Evolutionary conservation across 2,797 vertebrate species (phyloP), one percentile per base, ranked within the genome.

Genomic region (Todus mexicanus): DNA sequence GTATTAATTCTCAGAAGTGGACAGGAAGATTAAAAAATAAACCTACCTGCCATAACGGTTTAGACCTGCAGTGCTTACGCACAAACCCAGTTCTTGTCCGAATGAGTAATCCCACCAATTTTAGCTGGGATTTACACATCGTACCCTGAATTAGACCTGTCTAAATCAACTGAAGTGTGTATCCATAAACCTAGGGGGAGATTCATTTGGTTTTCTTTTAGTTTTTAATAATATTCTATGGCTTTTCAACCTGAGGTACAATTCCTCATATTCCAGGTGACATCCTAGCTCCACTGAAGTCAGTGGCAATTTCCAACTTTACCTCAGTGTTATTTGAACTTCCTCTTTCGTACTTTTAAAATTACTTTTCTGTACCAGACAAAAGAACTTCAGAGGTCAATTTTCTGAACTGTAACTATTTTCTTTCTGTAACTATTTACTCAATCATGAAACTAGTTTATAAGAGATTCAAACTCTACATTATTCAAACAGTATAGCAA

Each of bases 1-100:
- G 60, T 87, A 90, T 94, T 93, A 93, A 87, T 94, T 95, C 81
- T 96, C 81, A 84, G 64, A 94, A 94, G 75, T 47, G 53, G 47
- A 92, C 45, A 77, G 68, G 29, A 82, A 88, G 74, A 86, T 38
- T 21, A 93, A 76, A 77, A 72, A 71, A 7, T 13, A 70, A 88
- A 76, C 18, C 37, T 63, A 73, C 56, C 74, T 50, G 42, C 63
- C 87, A 27, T 42, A 29, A 59, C 13, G 1, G 26, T 71, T 90
- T 73, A 76, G 71, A 59, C 59, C 86, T 78, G 74, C 71, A 76
- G n/a, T 65, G 50, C 73, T 74, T 94, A 77, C 15, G 31, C 51
- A 84, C 29, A 82, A 77, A 75, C 63, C 0, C 27, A 43, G 26
- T 89, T 76, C 23, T 81, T 81, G 29, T 78, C 84, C 64, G 84